These are phyloP conservation scores for Drosophila neotestacea DNA, from an alignment of 2,888 invertebrate species.

Conservation along the genomic window DNA sequence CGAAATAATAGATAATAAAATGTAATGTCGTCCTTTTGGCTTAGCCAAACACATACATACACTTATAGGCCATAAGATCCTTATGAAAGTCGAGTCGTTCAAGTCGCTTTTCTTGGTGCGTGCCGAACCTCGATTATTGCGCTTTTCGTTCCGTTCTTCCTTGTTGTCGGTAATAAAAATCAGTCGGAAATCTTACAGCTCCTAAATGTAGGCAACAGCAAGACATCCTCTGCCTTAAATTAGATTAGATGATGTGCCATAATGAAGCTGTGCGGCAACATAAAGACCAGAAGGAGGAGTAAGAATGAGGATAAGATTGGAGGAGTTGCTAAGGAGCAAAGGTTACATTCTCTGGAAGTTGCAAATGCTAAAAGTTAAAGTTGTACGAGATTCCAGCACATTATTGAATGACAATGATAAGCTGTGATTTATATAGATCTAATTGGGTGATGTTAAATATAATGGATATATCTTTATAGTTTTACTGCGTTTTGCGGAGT, in stretches of 20 bases:
- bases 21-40: slow-evolving; percentile 76
- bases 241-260: slow-evolving; percentile 78
- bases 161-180: slow-evolving; percentile 67
- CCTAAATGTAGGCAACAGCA: slow-evolving; percentile 60
- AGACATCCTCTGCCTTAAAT: slow-evolving; percentile 62
- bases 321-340: slow-evolving; percentile 8
- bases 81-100: slow-evolving; percentile 15
- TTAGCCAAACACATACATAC: slow-evolving; percentile 46
- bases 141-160: slow-evolving; percentile 45
- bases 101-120: slow-evolving; percentile 44
- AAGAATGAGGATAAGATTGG: no score
- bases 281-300: background rate
- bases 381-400: background rate
- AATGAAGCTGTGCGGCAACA: slow-evolving; percentile 67
- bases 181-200: slow-evolving; percentile 65
- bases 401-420: slow-evolving; percentile 3
- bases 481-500: background rate
- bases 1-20: slow-evolving; percentile 80
- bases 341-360: slow-evolving; percentile 11
- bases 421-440: slow-evolving; percentile 9
- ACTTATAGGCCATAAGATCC: slow-evolving; percentile 30
- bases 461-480: background rate
- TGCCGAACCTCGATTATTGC: slow-evolving; percentile 74
- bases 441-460: slow-evolving; percentile 2
- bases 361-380: slow-evolving; percentile 11